Percentiles rank a stretch among this genome's conserved stretches.
These are phyloP conservation scores for Aphyosemion australe DNA, from an alignment of 2,113 vertebrate species.

Conservation along the genomic window DNA sequence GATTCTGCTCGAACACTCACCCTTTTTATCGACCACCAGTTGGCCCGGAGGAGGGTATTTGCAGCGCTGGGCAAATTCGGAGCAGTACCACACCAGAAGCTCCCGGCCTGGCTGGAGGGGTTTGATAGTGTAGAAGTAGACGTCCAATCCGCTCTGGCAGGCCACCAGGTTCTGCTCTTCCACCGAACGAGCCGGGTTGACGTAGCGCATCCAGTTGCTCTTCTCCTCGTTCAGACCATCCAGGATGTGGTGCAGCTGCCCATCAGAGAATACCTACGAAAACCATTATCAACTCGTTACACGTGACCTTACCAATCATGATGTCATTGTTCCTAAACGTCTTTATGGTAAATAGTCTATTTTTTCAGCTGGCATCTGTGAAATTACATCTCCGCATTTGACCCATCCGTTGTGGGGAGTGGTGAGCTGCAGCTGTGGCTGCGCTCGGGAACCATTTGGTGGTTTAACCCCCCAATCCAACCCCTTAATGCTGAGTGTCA, in stretches of 20 bases:
- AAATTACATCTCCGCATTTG: too few relatives aligned
- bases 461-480: too few relatives aligned
- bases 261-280: slow-evolving; percentile 87
- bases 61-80: slow-evolving; percentile 88
- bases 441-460: too few relatives aligned
- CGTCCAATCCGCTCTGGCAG: slow-evolving; percentile 90
- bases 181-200: slow-evolving; percentile 86
- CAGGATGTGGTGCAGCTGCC: slow-evolving; percentile 89
- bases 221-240: slow-evolving; percentile 89
- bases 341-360: slow-evolving; percentile 50
- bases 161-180: slow-evolving; percentile 93
- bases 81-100: slow-evolving; percentile 94
- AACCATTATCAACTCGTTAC: neutral
- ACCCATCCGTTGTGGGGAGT: too few relatives aligned
- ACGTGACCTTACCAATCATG: slow-evolving; percentile 16
- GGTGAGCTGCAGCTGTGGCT: too few relatives aligned
- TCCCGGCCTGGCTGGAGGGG: slow-evolving; percentile 89
- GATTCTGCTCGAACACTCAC: slow-evolving; percentile 31
- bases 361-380: slow-evolving; percentile 37
- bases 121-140: slow-evolving; percentile 94
- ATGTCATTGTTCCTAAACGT: slow-evolving; percentile 31
- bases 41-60: slow-evolving; percentile 84
- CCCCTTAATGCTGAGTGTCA: too few relatives aligned
- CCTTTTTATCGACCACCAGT: slow-evolving; percentile 40
- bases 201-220: slow-evolving; percentile 98